Base-by-base conservation (phyloP, 2,113 vertebrate genomes). In the Acrocephalus kingi region DNA sequence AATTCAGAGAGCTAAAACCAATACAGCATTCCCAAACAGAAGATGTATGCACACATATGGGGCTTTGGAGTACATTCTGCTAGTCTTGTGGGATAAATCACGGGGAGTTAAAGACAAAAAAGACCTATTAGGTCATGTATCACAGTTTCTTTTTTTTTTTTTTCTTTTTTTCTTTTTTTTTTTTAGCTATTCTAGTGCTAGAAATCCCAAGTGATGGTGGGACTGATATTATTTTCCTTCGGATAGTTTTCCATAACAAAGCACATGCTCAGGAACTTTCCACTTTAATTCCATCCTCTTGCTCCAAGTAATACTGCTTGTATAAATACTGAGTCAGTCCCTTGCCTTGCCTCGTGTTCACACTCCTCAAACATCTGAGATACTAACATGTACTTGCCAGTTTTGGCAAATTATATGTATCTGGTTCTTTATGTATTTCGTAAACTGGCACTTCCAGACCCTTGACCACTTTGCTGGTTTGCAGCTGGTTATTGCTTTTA, bases 281-380 rank as follows among this genome's bases (percentile, higher is more conserved):
- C 87, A 72, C 95, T 95, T 94, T 56, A 91, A 87, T 96, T 96
- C 95, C 91, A 86, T 96, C 90, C 87, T 82, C 87, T 91, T 87
- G 95, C 90, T 96, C 93, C 93, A 96, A 96, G 96, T 96, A 96
- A 96, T 93, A 82, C 87, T 62, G 68, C 96, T 94, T 92, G 86
- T 96, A 89, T 96, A 94, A 96, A 96, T 96, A 94, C 94, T 96
- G 95, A 96, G 87, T 93, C 96, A 96, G 94, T 95, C 93, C 94
- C 91, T 93, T 91, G 93, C 95, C 74, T 95, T 41, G 90, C 95
- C 92, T 97, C 73, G 64, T 96, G 96, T 95, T 97, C 96, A 74
- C 93, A 89, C 93, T 95, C 85, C 64, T 93, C 92, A 84, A 92
- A 93, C 94, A 84, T 97, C 85, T 78, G 64, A 92, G 92, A 92